A percentile compares a stretch with the other conserved stretches of the same genome.
Evolutionary conservation across 2,888 invertebrate genomes (phyloP).

Genomic region (Napeogenes inachia): DNA sequence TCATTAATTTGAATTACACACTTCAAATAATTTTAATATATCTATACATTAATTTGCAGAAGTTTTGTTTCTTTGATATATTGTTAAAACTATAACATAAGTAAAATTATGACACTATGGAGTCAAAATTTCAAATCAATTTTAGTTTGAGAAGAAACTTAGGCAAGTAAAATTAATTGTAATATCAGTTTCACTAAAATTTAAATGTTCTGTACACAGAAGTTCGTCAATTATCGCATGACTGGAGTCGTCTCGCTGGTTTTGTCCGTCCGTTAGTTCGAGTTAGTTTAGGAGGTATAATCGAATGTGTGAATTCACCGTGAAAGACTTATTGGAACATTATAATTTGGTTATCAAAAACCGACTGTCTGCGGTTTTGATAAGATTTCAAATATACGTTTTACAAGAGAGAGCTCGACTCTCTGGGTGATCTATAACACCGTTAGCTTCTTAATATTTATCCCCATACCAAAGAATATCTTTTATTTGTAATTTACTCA

Average conservation of each 20-base stretch:
- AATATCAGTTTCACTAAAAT: not conserved
- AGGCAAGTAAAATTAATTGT: conserved; percentile 1
- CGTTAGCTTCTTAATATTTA: too few relatives aligned
- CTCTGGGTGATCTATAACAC: too few relatives aligned
- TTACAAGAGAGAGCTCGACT: not conserved
- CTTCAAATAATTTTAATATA: too few relatives aligned
- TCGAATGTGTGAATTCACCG: conserved; percentile 11
- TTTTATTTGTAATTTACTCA: too few relatives aligned
- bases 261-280: conserved; percentile 1
- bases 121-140: not conserved
- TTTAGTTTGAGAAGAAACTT: not conserved
- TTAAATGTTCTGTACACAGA: conserved; percentile 1
- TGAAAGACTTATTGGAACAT: conserved; percentile 7
- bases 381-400: not conserved
- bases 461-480: too few relatives aligned
- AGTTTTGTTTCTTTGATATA: not conserved
- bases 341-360: conserved; percentile 7
- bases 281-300: conserved; percentile 14
- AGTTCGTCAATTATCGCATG: conserved; percentile 1
- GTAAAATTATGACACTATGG: too few relatives aligned
- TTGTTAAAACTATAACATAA: not conserved
- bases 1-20: too few relatives aligned
- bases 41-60: too few relatives aligned
- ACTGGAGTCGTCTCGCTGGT: not conserved
- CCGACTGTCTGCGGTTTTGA: conserved; percentile 3